Base-by-base conservation (phyloP, 2,888 invertebrate species). In the Lasioglossum villosulum region DNA sequence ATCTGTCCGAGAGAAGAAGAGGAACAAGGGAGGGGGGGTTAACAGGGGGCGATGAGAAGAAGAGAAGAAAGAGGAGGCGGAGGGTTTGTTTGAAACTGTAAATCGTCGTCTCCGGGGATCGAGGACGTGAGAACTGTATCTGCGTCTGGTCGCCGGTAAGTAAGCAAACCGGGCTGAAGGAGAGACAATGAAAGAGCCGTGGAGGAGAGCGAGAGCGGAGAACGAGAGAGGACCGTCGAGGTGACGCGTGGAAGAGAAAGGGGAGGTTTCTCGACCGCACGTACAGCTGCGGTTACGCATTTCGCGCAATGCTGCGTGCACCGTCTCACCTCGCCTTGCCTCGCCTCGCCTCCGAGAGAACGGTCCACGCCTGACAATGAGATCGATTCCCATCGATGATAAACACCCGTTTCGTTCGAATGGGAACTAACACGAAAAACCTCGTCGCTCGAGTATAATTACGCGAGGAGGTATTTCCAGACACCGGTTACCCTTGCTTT, bases 251-350 rank as follows among this genome's bases (percentile, higher is more conserved):
- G 48, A 19, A n/a, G 52, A 75, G 84, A 81, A 39, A 72, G 86
- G 83, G 79, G 45, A 78, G 63, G 83, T 79, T 68, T 76, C 76
- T 80, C 88, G 88, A 92, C 93, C 93, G 92, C 93, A 94, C 92
- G 94, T 93, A 94, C 94, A 93, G 94, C 94, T 94, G 94, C 93
- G 94, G 94, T 94, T 94, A 93, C 92, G 93, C 92, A 91, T 94
- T 94, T 94, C 94, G 94, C 93, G 94, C 93, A 93, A 94, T 92
- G 91, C 86, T 84, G 74, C 68, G 56, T 63, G 68, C 82, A 63
- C 68, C n/a, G 56, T 27, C 52, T 19, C 52, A 56, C 1, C 70
- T 59, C 14, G 59, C 14, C 56, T 56, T 59, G 59, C 16, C 63
- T 63, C 30, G 63, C 30, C 3, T 30, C 63, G 63, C 63, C 63